A percentile compares a stretch with the other conserved stretches of the same genome.
phyloP scores from a whole-genome alignment of 2,797 vertebrate genomes.

The Chelmon rostratus region DNA sequence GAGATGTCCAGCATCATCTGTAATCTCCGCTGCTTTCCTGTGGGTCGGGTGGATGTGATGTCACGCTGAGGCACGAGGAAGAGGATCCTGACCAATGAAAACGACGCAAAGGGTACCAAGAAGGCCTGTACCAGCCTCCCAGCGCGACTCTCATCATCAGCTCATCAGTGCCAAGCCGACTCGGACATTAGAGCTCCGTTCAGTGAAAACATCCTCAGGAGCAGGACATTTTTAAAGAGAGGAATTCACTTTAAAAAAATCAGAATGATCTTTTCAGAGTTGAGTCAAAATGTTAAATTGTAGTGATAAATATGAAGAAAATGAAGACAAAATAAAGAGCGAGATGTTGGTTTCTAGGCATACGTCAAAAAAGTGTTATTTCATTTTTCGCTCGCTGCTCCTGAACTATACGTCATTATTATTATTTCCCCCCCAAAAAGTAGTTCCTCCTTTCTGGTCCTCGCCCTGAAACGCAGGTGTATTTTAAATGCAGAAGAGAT shows the following conservation, averaged over 20 bases:
- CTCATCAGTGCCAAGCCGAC: conserved; percentile 54
- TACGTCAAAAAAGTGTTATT: not conserved
- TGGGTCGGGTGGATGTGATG: conserved; percentile 83
- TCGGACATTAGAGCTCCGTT: conserved; percentile 18
- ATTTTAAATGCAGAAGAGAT: not conserved
- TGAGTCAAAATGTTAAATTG: not conserved
- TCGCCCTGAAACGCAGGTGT: not conserved
- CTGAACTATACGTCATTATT: not conserved
- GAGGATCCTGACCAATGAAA: conserved; percentile 81
- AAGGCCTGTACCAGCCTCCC: conserved; percentile 59
- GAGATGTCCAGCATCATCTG: conserved; percentile 81
- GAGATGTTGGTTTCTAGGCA: not conserved
- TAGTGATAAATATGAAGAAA: not conserved
- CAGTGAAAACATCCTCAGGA: conserved; percentile 33
- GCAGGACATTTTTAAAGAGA: not conserved
- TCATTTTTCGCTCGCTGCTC: not conserved
- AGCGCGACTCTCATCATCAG: conserved; percentile 56
- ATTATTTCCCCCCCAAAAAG: not conserved
- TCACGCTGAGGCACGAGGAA: conserved; percentile 75
- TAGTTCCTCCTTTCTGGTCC: not conserved
- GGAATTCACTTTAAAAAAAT: not conserved
- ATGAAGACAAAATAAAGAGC: not conserved
- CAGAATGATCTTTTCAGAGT: not conserved
- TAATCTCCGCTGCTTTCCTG: conserved; percentile 72
- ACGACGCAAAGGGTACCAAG: conserved; percentile 56